A percentile compares a stretch with the other conserved stretches of the same genome.
Evolutionary conservation across 1,140 invertebrate species (phyloP).

Genomic region (Micrasema minimum): DNA sequence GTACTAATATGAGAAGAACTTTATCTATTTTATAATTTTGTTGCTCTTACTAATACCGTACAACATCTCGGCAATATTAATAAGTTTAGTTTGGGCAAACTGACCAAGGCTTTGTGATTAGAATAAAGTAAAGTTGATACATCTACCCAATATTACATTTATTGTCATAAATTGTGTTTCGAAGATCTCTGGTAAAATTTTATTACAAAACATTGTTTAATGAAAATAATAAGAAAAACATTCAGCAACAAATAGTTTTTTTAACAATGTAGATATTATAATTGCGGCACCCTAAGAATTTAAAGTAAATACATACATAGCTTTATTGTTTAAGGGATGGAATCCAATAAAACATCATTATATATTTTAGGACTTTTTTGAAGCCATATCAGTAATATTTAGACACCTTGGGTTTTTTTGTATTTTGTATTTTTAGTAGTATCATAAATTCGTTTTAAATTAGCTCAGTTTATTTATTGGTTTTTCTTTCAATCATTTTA

Average conservation of each 20-base stretch:
- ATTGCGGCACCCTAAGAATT: too few species aligned
- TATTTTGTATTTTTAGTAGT: slow-evolving; percentile 11
- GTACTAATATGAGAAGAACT: neutral
- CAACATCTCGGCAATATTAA: neutral
- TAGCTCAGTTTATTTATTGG: neutral
- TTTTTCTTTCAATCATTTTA: neutral
- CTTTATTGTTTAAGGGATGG: too few species aligned
- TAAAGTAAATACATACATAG: too few species aligned
- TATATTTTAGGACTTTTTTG: slow-evolving; percentile 4
- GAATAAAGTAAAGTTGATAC: slow-evolving; percentile 41
- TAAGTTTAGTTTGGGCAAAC: neutral
- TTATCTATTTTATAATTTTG: too few species aligned
- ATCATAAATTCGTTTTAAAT: neutral
- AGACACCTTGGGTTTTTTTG: slow-evolving; percentile 14
- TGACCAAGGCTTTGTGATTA: slow-evolving; percentile 53
- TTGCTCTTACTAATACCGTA: too few species aligned
- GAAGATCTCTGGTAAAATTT: too few species aligned
- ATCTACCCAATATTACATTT: neutral
- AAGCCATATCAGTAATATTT: slow-evolving; percentile 25
- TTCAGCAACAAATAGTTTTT: too few species aligned
- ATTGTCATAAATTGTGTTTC: too few species aligned
- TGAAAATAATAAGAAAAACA: too few species aligned
- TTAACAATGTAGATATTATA: too few species aligned
- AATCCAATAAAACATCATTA: too few species aligned
- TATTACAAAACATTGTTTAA: too few species aligned